Evolutionary conservation across 92 coral and sea anemone species (phyloP), one percentile per base, ranked within the genome.

Genomic region (Phenganax stokvisi): DNA sequence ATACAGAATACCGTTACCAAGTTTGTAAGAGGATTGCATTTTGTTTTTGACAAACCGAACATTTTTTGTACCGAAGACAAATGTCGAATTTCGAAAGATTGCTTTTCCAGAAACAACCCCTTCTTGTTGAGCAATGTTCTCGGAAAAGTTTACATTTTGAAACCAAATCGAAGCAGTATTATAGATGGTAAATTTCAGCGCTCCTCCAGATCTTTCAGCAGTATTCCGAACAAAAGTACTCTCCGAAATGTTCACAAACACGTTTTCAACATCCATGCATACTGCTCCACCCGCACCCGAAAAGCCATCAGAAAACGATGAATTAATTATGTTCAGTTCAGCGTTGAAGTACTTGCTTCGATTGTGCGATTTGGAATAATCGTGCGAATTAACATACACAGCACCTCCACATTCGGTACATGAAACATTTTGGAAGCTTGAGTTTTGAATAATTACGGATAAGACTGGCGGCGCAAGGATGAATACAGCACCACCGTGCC

Each of bases 401-500:
- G 44, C 61, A 2, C 71, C 84, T 7, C 79, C 87, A 3, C 37
- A 9, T 10, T 12, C 63, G 8, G 70, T 6, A 28, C 27, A 0
- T 13, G 73, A 77, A 30, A 77, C 61, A 15, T 65, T 76, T 27
- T 16, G 25, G 56, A 84, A 66, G 51, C 9, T 55, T 13, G 83
- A 84, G 57, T 67, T 56, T 51, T 61, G 51, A 44, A 84, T 67
- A 25, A 6, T 11, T 11, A 84, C 30, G 27, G 69, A 12, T 6
- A 44, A 68, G 51, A 56, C 71, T 37, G 69, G 62, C 3, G 71
- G 25, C 3, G 71, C 83, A n/a, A 11, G 16, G 13, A 84, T 29
- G 12, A 10, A 77, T 51, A 73, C 77, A 12, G 20, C 61, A 20
- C 87, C 87, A 31, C 87, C 84, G 13, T 9, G 8, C 67, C 79